Percentiles rank a stretch among this genome's conserved stretches.
phyloP scores from a whole-genome alignment of 2,888 invertebrate species.

The Dysmachus trigonus region DNA sequence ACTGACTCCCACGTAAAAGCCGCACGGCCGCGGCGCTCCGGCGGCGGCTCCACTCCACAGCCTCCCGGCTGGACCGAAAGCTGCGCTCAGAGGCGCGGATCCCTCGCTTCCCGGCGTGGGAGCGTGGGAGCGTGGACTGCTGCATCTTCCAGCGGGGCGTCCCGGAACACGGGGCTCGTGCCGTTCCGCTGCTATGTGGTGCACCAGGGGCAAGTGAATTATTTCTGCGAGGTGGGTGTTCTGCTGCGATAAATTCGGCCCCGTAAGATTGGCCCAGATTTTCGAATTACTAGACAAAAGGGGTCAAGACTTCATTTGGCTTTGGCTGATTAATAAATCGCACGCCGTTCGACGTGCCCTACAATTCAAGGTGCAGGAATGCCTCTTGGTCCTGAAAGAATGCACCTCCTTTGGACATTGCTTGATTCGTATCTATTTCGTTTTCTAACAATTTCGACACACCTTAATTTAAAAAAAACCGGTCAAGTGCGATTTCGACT shows the following conservation, averaged over 20 bases:
- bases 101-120: neutral
- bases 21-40: neutral
- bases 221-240: slow-evolving; percentile 15
- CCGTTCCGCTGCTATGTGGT: neutral
- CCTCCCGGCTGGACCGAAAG: neutral
- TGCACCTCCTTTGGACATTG: neutral
- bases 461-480: too few relatives aligned
- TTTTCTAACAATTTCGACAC: neutral
- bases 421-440: neutral
- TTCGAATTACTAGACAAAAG: neutral
- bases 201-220: slow-evolving; percentile 5
- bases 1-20: slow-evolving; percentile 34
- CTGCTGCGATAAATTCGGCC: slow-evolving; percentile 11
- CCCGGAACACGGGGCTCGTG: neutral
- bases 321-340: neutral
- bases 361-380: neutral
- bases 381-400: neutral
- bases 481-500: too few relatives aligned
- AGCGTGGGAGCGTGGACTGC: neutral
- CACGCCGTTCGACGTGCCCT: neutral
- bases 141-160: slow-evolving; percentile 18
- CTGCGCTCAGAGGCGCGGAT: neutral
- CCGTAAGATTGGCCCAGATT: slow-evolving; percentile 25
- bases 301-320: slow-evolving; percentile 8
- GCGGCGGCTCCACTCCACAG: neutral